Conservation (phyloP, 2,797 vertebrate species). For the Remorina albescens region DNA sequence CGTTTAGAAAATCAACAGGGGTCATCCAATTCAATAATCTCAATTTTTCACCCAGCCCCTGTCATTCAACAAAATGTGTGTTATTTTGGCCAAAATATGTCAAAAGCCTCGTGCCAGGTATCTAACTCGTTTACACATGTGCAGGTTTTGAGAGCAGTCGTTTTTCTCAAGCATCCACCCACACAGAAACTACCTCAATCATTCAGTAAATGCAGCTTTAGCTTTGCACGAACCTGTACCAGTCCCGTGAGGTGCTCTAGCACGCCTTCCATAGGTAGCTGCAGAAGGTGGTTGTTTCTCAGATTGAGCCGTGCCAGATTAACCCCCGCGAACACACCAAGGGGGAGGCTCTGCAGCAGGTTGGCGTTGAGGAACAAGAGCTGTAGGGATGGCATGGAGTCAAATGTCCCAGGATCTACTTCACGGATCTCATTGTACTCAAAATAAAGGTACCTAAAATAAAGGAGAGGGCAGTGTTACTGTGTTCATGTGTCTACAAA, state of each 20-base stretch:
- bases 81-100: constrained; percentile 50
- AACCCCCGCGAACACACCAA: constrained; percentile 92
- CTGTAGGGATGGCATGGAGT: constrained; percentile 94
- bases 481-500: not conserved
- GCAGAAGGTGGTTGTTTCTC: constrained; percentile 96
- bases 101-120: constrained; percentile 45
- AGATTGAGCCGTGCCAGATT: constrained; percentile 94
- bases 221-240: constrained; percentile 91
- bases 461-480: constrained; percentile 21
- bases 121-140: constrained; percentile 47
- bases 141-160: constrained; percentile 15
- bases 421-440: constrained; percentile 97
- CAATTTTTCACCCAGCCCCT: constrained; percentile 31
- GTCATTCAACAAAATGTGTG: constrained; percentile 51
- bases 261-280: constrained; percentile 94
- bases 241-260: constrained; percentile 95
- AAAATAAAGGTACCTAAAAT: constrained; percentile 92
- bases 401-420: constrained; percentile 92
- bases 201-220: constrained; percentile 71
- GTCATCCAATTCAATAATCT: constrained; percentile 46
- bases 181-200: not conserved
- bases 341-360: constrained; percentile 92
- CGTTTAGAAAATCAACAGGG: constrained; percentile 47
- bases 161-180: constrained; percentile 27
- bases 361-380: constrained; percentile 98